Conservation (phyloP, 2,113 vertebrate genomes). For the Corvus cornix region DNA sequence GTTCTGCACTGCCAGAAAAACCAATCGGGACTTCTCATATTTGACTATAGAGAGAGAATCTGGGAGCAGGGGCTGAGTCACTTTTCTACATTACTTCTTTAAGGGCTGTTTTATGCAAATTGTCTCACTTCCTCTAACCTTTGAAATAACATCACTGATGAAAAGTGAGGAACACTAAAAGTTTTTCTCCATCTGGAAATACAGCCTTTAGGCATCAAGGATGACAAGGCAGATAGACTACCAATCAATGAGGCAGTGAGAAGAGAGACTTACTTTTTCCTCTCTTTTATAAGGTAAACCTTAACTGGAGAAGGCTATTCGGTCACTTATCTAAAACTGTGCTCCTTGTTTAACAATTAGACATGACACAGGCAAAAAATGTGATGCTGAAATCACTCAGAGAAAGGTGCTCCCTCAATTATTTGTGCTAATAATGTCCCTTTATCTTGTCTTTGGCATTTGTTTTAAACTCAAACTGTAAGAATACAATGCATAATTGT, state of each 20-base stretch:
- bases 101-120: background rate
- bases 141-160: constrained; percentile 36
- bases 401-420: background rate
- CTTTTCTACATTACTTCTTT: background rate
- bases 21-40: background rate
- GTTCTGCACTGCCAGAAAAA: background rate
- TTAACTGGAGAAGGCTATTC: constrained; percentile 15
- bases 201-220: constrained; percentile 15
- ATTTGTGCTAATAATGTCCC: background rate
- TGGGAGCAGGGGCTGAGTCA: background rate
- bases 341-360: background rate
- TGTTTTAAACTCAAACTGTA: background rate
- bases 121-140: background rate
- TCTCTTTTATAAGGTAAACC: background rate
- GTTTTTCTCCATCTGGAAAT: constrained; percentile 22
- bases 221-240: constrained; percentile 19
- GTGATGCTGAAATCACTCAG: background rate
- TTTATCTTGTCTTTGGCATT: background rate
- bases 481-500: background rate
- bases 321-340: background rate
- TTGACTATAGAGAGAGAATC: background rate
- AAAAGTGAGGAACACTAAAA: background rate
- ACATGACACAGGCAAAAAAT: background rate
- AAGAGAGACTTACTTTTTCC: constrained; percentile 1
- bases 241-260: constrained; percentile 14